phyloP scores from a whole-genome alignment of 2,113 vertebrate genomes.

The Taxidea taxus region DNA sequence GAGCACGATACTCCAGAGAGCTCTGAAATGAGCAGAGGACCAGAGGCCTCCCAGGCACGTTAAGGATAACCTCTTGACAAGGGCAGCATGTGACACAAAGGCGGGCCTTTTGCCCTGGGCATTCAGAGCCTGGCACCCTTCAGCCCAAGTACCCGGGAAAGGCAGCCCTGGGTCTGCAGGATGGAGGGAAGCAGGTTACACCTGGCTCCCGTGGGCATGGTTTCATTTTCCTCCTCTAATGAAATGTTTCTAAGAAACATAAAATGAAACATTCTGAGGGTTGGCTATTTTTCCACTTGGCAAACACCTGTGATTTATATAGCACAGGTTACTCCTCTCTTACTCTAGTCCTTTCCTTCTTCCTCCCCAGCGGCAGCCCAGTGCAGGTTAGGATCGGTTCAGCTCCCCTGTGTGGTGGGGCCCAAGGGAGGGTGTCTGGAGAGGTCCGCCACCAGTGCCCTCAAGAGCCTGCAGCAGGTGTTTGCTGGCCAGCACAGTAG shows the following conservation, averaged over 20 bases:
- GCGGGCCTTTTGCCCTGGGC: not conserved
- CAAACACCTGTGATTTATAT: not conserved
- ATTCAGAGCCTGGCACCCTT: not conserved
- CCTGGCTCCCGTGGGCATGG: not conserved
- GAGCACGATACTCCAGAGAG: rapidly evolving
- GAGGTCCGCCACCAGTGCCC: not conserved
- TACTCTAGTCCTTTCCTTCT: not conserved
- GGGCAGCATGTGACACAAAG: not conserved
- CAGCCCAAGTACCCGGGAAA: not conserved
- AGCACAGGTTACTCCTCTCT: not conserved
- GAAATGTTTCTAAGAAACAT: constrained; percentile 49
- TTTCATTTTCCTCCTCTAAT: not conserved
- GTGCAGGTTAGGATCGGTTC: not conserved
- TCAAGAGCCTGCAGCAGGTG: not conserved
- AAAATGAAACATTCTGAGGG: not conserved
- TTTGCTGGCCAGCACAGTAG: not conserved
- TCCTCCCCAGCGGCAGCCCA: not conserved
- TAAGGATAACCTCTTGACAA: not conserved
- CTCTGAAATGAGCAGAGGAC: not conserved
- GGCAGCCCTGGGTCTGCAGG: not conserved
- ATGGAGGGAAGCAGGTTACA: not conserved
- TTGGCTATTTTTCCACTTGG: constrained; percentile 44
- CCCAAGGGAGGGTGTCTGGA: not conserved
- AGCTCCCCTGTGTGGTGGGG: too few relatives aligned
- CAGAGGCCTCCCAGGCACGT: not conserved